Base-by-base conservation (phyloP, 1,140 invertebrate species). In the Calliopsis andreniformis region DNA sequence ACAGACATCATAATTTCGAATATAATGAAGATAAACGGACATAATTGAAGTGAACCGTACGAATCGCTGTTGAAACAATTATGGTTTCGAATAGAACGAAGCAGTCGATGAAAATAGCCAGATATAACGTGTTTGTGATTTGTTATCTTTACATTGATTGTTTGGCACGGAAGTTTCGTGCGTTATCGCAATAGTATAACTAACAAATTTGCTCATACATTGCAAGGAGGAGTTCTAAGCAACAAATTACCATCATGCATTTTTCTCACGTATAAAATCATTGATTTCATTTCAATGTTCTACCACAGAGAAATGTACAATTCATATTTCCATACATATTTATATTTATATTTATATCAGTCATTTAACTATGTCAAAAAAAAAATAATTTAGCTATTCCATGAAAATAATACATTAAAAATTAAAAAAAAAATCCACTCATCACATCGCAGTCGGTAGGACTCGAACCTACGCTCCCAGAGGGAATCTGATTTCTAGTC, bases 371-470 rank as follows among this genome's bases (percentile, higher is more conserved):
- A n/a, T n/a, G n/a, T n/a, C n/a, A 53, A 66, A 51, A 56, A 61
- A 61, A 16, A 30, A 63, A 66, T 4, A 12, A 35, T 49, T 16
- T 0, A 30, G 3, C 0, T 35, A 0, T 43, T 8, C 3, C 35
- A 39, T 3, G 3, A 5, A 10, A 39, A 39, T 39, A 39, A 39
- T 39, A 39, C 6, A 1, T 39, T 1, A 56, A 16, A 14, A 45
- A 56, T 25, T 56, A 61, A 35, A 67, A 70, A 69, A 59, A 67
- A 35, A 68, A 76, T 67, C 70, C 78, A 79, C n/a, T n/a, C 73
- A 78, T 68, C 61, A 47, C 30, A 85, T 12, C 95, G 95, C 95
- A 95, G 95, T 94, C 95, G 94, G 95, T 95, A 96, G 95, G 95
- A 96, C 94, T 96, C 90, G 91, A 93, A 92, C 92, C 92, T 92